Evolutionary conservation across 2,888 invertebrate species (phyloP), one percentile per base, ranked within the genome.

Genomic region (Ormyrus pomaceus): DNA sequence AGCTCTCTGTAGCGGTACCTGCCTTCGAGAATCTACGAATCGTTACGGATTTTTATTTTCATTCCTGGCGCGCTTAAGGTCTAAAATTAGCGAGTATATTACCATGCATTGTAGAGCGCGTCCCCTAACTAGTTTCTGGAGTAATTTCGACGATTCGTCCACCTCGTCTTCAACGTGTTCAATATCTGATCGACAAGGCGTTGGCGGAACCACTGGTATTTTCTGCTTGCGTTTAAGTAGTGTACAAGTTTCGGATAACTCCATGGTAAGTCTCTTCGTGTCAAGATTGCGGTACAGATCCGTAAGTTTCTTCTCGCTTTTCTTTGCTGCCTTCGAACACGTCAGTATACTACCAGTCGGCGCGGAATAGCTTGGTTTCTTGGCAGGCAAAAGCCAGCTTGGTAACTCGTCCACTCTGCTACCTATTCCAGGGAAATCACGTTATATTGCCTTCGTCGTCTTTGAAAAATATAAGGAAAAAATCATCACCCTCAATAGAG

Each of bases 31-130:
- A 95, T 95, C 95, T 95, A 84, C 0, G 83, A 72, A 5, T 51
- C n/a, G 62, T 34, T 34, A 34, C 34, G 34, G 34, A 4, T 4
- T 34, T 34, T 34, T 34, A 34, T 34, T 34, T 34, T 34, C 34
- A 34, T 34, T 34, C 34, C 34, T 34, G 34, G 34, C 34, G 4
- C 19, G 19, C 19, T 19, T 19, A 34, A 34, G 4, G 4, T 34
- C 3, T 34, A 34, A 34, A 34, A 34, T 34, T 34, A 34, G 34
- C 34, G 34, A 34, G 34, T 61, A 51, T 77, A 81, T 88, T 89
- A 95, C 95, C 93, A 95, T 90, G 84, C 92, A 93, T 90, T 96
- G 96, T 13, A 95, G 93, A 6, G 95, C 95, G 34, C 96, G 91
- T 2, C 96, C 96, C 82, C 94, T 91, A 1, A 96, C 91, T 69